Conservation (phyloP, 2,797 vertebrate species). For the Poecile montanus region DNA sequence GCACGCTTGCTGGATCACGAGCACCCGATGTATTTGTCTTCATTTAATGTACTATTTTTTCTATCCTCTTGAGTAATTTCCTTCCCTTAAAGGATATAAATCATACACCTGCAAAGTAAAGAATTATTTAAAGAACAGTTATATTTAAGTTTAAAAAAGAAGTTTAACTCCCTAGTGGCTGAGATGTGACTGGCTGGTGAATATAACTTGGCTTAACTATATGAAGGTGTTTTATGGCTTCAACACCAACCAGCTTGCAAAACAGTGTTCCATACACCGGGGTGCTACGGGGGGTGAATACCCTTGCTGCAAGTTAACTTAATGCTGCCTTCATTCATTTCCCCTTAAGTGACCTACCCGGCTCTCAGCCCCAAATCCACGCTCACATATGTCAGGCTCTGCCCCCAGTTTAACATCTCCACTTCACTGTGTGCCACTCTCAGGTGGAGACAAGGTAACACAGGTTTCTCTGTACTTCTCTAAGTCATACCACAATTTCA, state of each 20-base stretch:
- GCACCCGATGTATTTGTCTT: slow-evolving; percentile 8
- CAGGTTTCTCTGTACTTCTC: neutral
- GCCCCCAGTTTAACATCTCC: neutral
- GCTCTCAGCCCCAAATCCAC: neutral
- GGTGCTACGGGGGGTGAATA: neutral
- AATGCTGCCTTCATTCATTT: neutral
- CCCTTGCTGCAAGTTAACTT: neutral
- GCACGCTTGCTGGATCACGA: neutral
- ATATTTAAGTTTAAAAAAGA: neutral
- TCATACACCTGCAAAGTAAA: slow-evolving; percentile 35
- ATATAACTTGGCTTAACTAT: neutral
- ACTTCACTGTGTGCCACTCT: neutral
- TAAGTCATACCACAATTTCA: neutral
- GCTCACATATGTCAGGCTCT: fast-evolving
- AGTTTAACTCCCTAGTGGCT: slow-evolving; percentile 26
- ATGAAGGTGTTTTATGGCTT: neutral
- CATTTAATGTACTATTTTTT: slow-evolving; percentile 35
- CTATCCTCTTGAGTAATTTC: slow-evolving; percentile 43
- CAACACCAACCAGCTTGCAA: neutral
- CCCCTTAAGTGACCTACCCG: neutral
- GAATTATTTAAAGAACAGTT: slow-evolving; percentile 40
- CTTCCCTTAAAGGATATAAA: slow-evolving; percentile 42
- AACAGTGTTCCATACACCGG: neutral
- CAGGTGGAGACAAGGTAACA: neutral
- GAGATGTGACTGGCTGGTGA: neutral